A percentile compares a stretch with the other conserved stretches of the same genome.
These are phyloP conservation scores for Acholoe squamosa DNA, from an alignment of 2,888 invertebrate species.

Conservation along the genomic window DNA sequence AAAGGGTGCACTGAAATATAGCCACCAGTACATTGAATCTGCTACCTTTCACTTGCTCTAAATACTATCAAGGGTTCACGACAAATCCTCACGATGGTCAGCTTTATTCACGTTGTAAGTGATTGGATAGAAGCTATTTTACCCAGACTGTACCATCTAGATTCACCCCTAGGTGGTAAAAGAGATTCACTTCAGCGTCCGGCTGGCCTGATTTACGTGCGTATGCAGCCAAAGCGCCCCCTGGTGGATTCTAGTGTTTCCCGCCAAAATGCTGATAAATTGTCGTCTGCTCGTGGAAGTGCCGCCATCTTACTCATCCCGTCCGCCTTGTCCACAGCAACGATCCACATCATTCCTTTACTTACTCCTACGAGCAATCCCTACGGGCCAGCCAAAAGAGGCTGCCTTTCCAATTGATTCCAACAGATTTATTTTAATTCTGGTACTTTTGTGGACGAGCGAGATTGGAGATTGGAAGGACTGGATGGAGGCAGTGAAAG, in stretches of 20 bases:
- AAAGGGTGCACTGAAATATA: too few relatives aligned
- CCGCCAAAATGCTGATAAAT: constrained; percentile 30
- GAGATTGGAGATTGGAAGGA: background rate
- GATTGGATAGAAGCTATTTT: too few relatives aligned
- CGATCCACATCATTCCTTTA: constrained; percentile 10
- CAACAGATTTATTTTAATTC: background rate
- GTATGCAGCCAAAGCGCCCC: constrained; percentile 34
- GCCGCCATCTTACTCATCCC: constrained; percentile 17
- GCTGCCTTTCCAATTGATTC: background rate
- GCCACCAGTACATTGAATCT: too few relatives aligned
- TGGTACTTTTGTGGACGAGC: background rate
- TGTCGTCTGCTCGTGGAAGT: background rate
- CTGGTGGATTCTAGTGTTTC: constrained; percentile 1
- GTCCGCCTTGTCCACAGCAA: background rate
- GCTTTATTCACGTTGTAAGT: too few relatives aligned
- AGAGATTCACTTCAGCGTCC: background rate
- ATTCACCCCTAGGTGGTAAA: background rate
- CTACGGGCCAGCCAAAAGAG: background rate
- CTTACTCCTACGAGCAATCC: background rate
- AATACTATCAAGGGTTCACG: too few relatives aligned
- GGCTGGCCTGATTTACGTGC: constrained; percentile 7
- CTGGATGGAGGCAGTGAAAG: background rate
- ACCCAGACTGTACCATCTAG: background rate
- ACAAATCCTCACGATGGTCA: too few relatives aligned
- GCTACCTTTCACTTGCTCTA: too few relatives aligned